Percentiles rank a stretch among this genome's conserved stretches.
These are phyloP conservation scores for Augiades crinisus DNA, from an alignment of 2,888 invertebrate genomes.

Conservation along the genomic window DNA sequence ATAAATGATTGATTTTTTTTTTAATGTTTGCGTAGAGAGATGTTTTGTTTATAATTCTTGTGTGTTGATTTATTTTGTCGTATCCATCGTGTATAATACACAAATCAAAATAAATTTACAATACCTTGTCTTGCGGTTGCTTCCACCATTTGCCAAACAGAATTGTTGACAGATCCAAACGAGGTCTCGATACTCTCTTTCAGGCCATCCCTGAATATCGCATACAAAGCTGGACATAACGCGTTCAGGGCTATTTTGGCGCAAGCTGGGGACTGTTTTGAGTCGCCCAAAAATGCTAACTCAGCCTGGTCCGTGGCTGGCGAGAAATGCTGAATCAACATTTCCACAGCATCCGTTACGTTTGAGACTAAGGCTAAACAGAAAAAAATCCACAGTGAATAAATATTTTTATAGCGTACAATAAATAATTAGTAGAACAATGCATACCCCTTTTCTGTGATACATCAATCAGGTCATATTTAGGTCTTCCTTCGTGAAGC, in stretches of 20 bases:
- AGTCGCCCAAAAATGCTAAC: conserved; percentile 80
- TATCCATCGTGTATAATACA: too few species aligned
- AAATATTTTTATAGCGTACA: not conserved
- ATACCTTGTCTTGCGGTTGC: conserved; percentile 91
- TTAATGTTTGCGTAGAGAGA: not conserved
- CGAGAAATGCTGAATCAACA: conserved; percentile 87
- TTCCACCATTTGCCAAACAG: conserved; percentile 95
- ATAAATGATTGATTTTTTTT: too few species aligned
- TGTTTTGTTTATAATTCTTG: too few species aligned
- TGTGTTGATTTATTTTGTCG: too few species aligned
- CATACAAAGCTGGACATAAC: conserved; percentile 92
- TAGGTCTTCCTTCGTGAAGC: conserved; percentile 60
- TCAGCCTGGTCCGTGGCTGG: conserved; percentile 84
- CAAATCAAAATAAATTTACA: not conserved
- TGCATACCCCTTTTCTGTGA: conserved; percentile 82
- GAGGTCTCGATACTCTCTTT: conserved; percentile 90
- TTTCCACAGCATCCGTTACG: conserved; percentile 88
- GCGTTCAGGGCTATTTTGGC: conserved; percentile 88
- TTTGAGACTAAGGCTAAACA: conserved; percentile 85
- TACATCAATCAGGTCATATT: conserved; percentile 75
- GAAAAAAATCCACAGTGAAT: not conserved
- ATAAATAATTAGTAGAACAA: too few species aligned
- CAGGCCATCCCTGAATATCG: conserved; percentile 91
- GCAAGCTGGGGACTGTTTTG: conserved; percentile 83
- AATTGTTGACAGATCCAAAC: conserved; percentile 92